Conservation (phyloP, 1,140 invertebrate species). For the Drosophila tristis region DNA sequence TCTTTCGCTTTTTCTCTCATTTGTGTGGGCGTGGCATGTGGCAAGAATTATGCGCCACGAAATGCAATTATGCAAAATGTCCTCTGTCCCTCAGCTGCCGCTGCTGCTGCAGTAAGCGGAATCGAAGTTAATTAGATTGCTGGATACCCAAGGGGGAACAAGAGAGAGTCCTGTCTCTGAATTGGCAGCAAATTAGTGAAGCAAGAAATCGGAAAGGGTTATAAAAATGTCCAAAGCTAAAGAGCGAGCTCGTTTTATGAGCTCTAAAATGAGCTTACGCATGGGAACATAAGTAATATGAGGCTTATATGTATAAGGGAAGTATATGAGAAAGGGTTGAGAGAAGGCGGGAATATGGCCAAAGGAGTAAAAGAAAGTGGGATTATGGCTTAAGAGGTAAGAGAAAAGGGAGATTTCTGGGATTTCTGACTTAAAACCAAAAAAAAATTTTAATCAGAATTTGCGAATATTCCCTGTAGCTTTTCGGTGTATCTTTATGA, state of each 20-base stretch:
- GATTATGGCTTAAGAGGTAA: too few species aligned
- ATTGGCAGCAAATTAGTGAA: constrained; percentile 62
- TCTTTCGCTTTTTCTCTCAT: constrained; percentile 8
- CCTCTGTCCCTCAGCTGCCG: constrained; percentile 13
- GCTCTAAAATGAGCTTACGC: constrained; percentile 26
- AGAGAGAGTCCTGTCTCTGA: constrained; percentile 24
- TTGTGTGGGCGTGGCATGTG: constrained; percentile 38
- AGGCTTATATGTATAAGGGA: constrained; percentile 1
- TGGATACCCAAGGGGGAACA: constrained; percentile 16
- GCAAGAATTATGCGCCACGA: constrained; percentile 66
- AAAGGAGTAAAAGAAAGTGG: too few species aligned
- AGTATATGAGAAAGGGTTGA: too few species aligned
- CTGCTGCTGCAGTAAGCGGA: constrained; percentile 33
- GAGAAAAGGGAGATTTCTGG: too few species aligned
- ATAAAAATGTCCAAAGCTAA: constrained; percentile 46
- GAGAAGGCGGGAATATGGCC: too few species aligned
- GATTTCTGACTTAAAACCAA: too few species aligned
- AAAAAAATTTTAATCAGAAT: too few species aligned
- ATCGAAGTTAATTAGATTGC: constrained; percentile 81
- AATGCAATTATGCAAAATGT: constrained; percentile 81
- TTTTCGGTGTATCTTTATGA: too few species aligned
- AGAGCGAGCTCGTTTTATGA: constrained; percentile 39
- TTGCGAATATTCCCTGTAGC: too few species aligned
- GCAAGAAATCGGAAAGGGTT: constrained; percentile 53
- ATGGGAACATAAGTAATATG: constrained; percentile 36